Conservation (phyloP, 1,140 invertebrate species). For the Oreohelix idahoensis region DNA sequence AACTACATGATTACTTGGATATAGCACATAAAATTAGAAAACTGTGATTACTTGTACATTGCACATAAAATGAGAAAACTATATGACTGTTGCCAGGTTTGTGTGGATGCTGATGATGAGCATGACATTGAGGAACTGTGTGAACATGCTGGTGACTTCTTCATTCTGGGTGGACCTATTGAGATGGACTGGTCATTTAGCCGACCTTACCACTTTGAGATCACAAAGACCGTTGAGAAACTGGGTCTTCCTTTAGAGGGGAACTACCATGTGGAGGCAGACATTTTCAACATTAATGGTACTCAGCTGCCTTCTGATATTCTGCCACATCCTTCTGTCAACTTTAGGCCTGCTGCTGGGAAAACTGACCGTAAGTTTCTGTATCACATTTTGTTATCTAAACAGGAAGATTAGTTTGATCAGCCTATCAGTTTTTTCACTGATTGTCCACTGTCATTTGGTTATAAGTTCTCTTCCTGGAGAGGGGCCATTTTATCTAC, state of each 20-base stretch:
- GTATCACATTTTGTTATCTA: no score
- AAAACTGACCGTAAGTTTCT: constrained; percentile 47
- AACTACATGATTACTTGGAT: no score
- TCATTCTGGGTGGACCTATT: constrained; percentile 41
- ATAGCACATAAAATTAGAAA: no score
- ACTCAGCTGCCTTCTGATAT: no score
- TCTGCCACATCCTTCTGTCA: constrained; percentile 36
- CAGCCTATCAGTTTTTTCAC: no score
- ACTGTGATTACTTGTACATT: no score
- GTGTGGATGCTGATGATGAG: background rate
- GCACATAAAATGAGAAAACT: no score
- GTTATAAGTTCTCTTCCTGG: no score
- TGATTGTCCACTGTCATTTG: no score
- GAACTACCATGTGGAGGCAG: constrained; percentile 38
- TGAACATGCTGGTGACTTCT: constrained; percentile 43
- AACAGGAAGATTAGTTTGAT: no score
- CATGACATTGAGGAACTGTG: constrained; percentile 19
- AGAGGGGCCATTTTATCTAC: no score
- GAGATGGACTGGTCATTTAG: constrained; percentile 46
- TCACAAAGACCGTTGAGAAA: constrained; percentile 38
- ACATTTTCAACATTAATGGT: constrained; percentile 45
- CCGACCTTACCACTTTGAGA: constrained; percentile 44
- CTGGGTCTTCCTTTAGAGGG: constrained; percentile 28
- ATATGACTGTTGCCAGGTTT: constrained; percentile 29
- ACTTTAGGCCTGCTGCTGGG: constrained; percentile 35